Conservation (phyloP, 1,140 invertebrate species). For the Lordiphosa mommai region DNA sequence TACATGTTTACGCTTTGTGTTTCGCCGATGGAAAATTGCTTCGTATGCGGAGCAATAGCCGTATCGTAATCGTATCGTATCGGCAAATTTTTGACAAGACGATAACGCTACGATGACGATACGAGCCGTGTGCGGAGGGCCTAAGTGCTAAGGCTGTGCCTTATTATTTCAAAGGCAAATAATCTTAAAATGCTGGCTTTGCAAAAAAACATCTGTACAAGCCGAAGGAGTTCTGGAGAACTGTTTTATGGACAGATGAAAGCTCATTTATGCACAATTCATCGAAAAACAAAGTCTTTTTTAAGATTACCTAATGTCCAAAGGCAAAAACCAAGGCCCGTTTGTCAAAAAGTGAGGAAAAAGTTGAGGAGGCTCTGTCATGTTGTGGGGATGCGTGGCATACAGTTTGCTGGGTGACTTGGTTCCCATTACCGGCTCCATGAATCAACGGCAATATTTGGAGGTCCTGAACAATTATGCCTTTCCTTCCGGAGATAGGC, state of each 20-base stretch:
- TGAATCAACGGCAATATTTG: conserved; percentile 25
- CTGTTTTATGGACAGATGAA: conserved; percentile 7
- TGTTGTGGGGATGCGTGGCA: conserved; percentile 16
- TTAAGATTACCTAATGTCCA: background rate
- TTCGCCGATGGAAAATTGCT: no score
- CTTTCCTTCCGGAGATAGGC: conserved; percentile 15
- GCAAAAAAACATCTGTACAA: background rate
- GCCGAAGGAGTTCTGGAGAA: conserved; percentile 7
- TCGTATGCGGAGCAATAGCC: no score
- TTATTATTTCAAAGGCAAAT: conserved; percentile 1
- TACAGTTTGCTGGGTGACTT: conserved; percentile 17
- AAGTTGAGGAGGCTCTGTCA: background rate
- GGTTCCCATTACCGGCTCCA: conserved; percentile 15
- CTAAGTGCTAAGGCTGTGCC: background rate
- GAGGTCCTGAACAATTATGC: conserved; percentile 2
- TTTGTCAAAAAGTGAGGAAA: conserved; percentile 3
- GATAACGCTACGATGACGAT: no score
- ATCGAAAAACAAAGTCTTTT: background rate
- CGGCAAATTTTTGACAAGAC: no score
- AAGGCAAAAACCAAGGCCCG: conserved; percentile 1
- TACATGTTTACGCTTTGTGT: no score
- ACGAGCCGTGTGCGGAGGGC: conserved; percentile 1
- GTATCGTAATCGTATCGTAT: no score
- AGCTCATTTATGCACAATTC: background rate
- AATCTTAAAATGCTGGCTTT: conserved; percentile 6